These are phyloP conservation scores for Coleophora deauratella DNA, from an alignment of 2,888 invertebrate genomes.

Conservation along the genomic window DNA sequence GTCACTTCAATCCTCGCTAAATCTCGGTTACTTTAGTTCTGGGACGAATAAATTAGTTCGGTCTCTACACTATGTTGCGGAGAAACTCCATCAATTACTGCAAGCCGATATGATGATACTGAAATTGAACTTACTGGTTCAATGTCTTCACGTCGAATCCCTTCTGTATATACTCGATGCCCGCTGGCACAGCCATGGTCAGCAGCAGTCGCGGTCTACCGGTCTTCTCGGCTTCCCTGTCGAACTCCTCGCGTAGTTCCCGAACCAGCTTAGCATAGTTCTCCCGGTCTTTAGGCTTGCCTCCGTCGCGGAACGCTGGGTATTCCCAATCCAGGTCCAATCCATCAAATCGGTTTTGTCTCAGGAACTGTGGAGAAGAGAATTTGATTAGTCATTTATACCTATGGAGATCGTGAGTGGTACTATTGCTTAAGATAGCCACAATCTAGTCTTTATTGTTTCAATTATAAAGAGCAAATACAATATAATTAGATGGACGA, in stretches of 20 bases:
- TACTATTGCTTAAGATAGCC: no score
- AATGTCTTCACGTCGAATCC: slow-evolving; percentile 93
- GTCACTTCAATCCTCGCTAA: no score
- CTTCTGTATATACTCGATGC: slow-evolving; percentile 93
- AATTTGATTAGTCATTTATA: no score
- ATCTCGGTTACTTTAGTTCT: no score
- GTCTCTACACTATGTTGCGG: no score
- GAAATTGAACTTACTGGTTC: slow-evolving; percentile 85
- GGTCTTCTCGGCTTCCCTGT: slow-evolving; percentile 87
- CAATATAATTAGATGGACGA: no score
- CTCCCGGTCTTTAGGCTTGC: slow-evolving; percentile 85
- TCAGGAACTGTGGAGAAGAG: slow-evolving; percentile 74
- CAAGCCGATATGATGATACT: no score
- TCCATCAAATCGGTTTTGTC: slow-evolving; percentile 95
- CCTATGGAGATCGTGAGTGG: no score
- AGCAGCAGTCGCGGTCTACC: slow-evolving; percentile 85
- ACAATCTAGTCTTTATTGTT: no score
- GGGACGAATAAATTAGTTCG: no score
- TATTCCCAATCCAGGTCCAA: slow-evolving; percentile 95
- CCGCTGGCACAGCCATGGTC: slow-evolving; percentile 96
- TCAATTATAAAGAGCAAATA: no score
- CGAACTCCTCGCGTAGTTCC: slow-evolving; percentile 92
- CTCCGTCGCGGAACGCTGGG: slow-evolving; percentile 87
- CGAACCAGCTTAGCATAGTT: slow-evolving; percentile 92
- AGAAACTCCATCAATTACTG: no score